phyloP scores from a whole-genome alignment of 2,797 vertebrate species.

The Apogon talboti region DNA sequence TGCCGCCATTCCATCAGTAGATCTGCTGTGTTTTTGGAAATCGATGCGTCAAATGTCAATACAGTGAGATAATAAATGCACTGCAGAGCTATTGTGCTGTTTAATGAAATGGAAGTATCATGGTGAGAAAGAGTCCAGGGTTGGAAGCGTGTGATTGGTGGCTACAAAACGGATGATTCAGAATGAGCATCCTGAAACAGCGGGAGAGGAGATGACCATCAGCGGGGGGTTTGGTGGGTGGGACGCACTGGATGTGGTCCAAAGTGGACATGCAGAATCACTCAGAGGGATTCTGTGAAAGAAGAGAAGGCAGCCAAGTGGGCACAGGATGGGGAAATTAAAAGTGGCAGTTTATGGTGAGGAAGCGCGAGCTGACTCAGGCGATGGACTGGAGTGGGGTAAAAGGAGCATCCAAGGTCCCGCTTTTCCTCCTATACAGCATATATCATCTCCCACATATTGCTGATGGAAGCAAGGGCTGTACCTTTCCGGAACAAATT shows the following conservation, averaged over 20 bases:
- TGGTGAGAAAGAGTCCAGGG: constrained; percentile 17
- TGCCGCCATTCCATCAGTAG: constrained; percentile 13
- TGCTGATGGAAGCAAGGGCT: constrained; percentile 69
- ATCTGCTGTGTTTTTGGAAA: constrained; percentile 8
- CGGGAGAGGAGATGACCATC: neutral
- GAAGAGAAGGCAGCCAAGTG: constrained; percentile 53
- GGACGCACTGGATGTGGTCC: constrained; percentile 35
- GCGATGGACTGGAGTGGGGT: constrained; percentile 37
- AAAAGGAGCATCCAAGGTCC: constrained; percentile 61
- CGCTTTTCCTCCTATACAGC: constrained; percentile 39
- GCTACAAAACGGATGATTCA: constrained; percentile 30
- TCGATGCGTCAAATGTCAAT: constrained; percentile 24
- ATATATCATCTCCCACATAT: constrained; percentile 59
- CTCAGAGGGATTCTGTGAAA: constrained; percentile 27
- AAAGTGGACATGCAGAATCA: constrained; percentile 37
- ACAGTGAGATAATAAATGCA: constrained; percentile 27
- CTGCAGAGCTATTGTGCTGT: constrained; percentile 16
- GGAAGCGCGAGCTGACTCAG: constrained; percentile 71
- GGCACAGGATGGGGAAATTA: constrained; percentile 59
- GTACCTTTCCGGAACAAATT: constrained; percentile 46
- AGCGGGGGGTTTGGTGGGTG: constrained; percentile 11
- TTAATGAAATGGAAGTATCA: constrained; percentile 51
- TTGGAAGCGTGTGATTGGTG: neutral
- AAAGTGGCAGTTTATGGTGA: constrained; percentile 74
- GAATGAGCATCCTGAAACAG: constrained; percentile 14